phyloP scores from a whole-genome alignment of 2,113 vertebrate species.

The Atherinomorus stipes region DNA sequence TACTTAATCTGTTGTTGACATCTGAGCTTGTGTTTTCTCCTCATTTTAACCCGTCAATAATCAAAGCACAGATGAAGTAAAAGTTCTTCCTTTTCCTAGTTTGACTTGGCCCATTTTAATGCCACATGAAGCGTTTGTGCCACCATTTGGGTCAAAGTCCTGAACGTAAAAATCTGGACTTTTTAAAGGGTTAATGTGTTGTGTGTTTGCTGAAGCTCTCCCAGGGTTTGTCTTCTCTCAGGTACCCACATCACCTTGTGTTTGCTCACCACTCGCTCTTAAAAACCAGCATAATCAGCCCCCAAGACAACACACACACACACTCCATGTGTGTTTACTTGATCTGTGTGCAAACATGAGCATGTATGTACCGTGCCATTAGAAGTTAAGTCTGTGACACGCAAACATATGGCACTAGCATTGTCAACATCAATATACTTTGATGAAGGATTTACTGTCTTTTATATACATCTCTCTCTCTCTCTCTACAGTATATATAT shows the following conservation, averaged over 20 bases:
- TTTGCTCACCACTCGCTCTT: constrained; percentile 41
- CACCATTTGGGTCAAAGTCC: not conserved
- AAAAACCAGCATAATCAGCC: constrained; percentile 38
- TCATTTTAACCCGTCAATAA: too few relatives aligned
- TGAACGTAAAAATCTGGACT: not conserved
- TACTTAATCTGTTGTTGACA: not conserved
- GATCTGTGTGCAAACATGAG: constrained; percentile 47
- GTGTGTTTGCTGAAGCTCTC: constrained; percentile 8
- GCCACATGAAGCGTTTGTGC: not conserved
- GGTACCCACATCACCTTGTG: constrained; percentile 37
- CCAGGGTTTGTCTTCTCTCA: constrained; percentile 31
- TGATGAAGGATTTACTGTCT: not conserved
- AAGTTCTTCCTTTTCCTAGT: not conserved
- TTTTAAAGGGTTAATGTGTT: constrained; percentile 3
- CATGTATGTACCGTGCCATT: constrained; percentile 16
- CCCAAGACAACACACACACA: constrained; percentile 29
- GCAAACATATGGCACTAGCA: constrained; percentile 21
- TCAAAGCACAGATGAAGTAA: not conserved
- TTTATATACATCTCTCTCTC: not conserved
- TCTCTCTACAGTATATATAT: not conserved
- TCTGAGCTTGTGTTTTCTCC: not conserved
- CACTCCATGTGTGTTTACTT: constrained; percentile 33
- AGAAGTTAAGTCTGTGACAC: constrained; percentile 15
- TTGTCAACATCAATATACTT: not conserved
- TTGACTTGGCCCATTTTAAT: not conserved